Conservation (phyloP, 2,888 invertebrate genomes). For the Cosmia trapezina region DNA sequence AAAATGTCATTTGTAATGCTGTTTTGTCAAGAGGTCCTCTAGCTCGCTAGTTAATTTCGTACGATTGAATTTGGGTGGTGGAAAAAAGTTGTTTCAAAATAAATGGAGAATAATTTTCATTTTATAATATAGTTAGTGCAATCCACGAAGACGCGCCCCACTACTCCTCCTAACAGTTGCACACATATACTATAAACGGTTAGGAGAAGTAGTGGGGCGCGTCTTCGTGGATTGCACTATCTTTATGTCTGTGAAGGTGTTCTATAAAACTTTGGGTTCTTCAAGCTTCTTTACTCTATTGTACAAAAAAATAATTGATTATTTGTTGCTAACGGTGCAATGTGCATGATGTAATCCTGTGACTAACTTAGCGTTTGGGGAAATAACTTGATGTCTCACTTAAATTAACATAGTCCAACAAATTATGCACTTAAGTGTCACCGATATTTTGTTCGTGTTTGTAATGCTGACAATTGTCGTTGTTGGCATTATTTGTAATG, state of each 20-base stretch:
- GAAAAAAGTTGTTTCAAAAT: neutral
- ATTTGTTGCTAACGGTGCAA: neutral
- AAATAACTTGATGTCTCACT: conserved; percentile 24
- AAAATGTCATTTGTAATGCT: neutral
- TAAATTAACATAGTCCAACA: conserved; percentile 34
- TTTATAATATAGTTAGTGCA: no score
- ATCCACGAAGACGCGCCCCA: no score
- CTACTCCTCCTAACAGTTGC: no score
- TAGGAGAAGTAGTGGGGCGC: no score
- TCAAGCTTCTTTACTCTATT: conserved; percentile 13
- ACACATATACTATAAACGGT: no score
- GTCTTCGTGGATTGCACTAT: no score
- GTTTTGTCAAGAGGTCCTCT: neutral
- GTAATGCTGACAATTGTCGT: neutral
- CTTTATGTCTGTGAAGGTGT: neutral
- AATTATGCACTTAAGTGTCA: conserved; percentile 27
- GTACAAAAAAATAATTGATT: neutral
- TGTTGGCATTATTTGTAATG: no score
- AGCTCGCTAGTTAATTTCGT: neutral
- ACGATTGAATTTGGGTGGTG: neutral
- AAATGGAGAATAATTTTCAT: neutral
- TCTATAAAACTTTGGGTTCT: neutral
- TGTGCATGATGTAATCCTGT: conserved; percentile 14
- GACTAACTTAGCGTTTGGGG: conserved; percentile 39
- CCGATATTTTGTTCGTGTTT: conserved; percentile 16